Percentiles rank a stretch among this genome's conserved stretches.
Conservation (phyloP, 2,797 vertebrate genomes). For the Hippocampus kuda region DNA sequence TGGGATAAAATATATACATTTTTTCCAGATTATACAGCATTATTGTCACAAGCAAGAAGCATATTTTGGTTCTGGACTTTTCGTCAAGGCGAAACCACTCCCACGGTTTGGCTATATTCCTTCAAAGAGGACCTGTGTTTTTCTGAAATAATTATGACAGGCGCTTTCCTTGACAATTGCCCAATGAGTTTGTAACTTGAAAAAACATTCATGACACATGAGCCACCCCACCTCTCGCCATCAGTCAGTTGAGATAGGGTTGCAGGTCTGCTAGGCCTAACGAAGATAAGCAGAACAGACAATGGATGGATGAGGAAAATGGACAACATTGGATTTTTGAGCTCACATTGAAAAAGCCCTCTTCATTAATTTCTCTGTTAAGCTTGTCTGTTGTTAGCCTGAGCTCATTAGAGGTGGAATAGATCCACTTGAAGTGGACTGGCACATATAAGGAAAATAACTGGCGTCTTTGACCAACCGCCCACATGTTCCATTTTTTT, state of each 20-base stretch:
- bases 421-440: constrained; percentile 45
- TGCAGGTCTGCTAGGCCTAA: not conserved
- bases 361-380: constrained; percentile 42
- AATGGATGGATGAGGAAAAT: constrained; percentile 1
- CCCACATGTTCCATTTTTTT: constrained; percentile 20
- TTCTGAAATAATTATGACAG: not conserved
- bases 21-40: too few relatives aligned
- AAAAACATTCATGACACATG: constrained; percentile 49
- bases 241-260: not conserved
- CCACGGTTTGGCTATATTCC: not conserved
- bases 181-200: constrained; percentile 34
- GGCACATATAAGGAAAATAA: not conserved
- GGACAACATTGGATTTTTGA: constrained; percentile 41
- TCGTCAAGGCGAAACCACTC: too few relatives aligned
- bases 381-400: too few relatives aligned
- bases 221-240: constrained; percentile 7
- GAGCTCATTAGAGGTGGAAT: constrained; percentile 24
- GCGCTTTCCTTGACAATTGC: constrained; percentile 17
- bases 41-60: too few relatives aligned
- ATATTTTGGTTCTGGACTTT: too few relatives aligned
- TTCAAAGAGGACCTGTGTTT: not conserved
- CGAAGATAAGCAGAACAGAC: not conserved
- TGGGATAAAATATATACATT: too few relatives aligned
- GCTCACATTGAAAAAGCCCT: constrained; percentile 38
- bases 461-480: constrained; percentile 19